These are phyloP conservation scores for Catharus minimus DNA, from an alignment of 2,113 vertebrate genomes.

Conservation along the genomic window DNA sequence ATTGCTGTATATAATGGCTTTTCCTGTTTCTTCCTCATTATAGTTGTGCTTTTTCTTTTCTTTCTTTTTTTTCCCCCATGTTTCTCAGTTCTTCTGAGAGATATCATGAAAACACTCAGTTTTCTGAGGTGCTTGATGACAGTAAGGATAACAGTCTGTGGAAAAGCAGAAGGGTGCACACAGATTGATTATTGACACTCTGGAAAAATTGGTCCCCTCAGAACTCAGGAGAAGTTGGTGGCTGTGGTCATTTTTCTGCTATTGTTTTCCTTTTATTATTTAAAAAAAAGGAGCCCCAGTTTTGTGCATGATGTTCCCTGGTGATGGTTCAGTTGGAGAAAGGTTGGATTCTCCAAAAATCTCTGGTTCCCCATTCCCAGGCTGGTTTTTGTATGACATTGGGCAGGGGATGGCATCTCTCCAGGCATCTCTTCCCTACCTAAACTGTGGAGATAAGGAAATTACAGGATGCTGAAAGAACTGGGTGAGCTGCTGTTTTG, in stretches of 20 bases:
- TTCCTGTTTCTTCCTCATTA: conserved; percentile 56
- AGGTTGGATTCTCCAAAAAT: neutral
- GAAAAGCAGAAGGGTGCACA: neutral
- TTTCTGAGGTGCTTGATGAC: neutral
- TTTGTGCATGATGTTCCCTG: neutral
- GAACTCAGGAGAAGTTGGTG: neutral
- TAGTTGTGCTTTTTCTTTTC: neutral
- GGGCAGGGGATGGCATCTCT: neutral
- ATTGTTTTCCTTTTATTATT: neutral
- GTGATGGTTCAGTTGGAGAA: neutral
- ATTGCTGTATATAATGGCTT: conserved; percentile 57
- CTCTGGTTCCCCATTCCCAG: neutral
- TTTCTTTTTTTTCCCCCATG: accelerated
- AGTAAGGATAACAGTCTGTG: neutral
- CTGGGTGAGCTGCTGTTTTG: neutral
- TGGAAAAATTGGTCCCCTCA: neutral
- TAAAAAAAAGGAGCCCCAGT: accelerated
- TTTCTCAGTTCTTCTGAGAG: conserved; percentile 23
- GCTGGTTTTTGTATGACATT: neutral
- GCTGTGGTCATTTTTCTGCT: neutral
- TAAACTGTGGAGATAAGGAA: neutral
- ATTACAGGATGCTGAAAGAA: neutral
- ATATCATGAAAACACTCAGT: neutral
- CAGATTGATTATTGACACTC: neutral
- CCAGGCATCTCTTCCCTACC: neutral